Evolutionary conservation across 1,140 invertebrate species (phyloP).

Genomic region (Tachypleus tridentatus): DNA sequence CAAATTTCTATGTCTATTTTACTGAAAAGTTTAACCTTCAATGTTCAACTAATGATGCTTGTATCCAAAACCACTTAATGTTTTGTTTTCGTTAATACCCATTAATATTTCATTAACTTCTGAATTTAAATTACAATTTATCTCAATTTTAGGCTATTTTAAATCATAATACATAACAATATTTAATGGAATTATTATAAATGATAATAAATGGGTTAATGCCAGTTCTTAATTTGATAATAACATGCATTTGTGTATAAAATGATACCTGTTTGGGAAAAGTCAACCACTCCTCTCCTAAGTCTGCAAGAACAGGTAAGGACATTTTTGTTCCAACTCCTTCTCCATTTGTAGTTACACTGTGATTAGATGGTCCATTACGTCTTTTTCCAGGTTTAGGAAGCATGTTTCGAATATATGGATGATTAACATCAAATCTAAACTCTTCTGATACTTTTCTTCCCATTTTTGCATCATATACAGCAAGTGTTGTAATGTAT

Average conservation of each 20-base stretch:
- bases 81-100: too few species aligned
- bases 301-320: constrained; percentile 37
- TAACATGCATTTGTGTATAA: not conserved
- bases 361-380: constrained; percentile 26
- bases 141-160: too few species aligned
- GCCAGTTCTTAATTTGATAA: too few species aligned
- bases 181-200: too few species aligned
- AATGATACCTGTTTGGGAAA: constrained; percentile 43
- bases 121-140: too few species aligned
- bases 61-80: too few species aligned
- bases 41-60: too few species aligned
- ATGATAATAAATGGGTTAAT: too few species aligned
- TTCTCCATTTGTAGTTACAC: constrained; percentile 31
- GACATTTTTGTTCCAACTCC: constrained; percentile 19
- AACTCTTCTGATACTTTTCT: constrained; percentile 87
- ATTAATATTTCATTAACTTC: too few species aligned
- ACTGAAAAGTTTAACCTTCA: too few species aligned
- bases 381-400: constrained; percentile 28
- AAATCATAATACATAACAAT: too few species aligned
- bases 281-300: constrained; percentile 51
- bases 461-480: constrained; percentile 74
- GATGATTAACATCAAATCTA: constrained; percentile 75
- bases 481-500: constrained; percentile 69
- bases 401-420: constrained; percentile 45
- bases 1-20: too few species aligned